Base-by-base conservation (phyloP, 1,140 invertebrate genomes). In the Bombus consobrinus region DNA sequence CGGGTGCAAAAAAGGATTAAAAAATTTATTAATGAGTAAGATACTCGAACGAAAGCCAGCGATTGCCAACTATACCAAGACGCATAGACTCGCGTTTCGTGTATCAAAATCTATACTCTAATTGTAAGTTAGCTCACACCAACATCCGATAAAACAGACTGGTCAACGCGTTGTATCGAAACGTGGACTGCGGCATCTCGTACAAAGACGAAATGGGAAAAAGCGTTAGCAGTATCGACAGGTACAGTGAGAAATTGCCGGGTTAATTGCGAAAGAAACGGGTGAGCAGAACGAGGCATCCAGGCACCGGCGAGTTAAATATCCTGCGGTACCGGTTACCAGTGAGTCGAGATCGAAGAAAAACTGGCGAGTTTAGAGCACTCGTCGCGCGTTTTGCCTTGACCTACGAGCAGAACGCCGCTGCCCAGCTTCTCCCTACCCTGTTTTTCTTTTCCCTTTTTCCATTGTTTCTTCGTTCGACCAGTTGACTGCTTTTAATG, bases 241-340 rank as follows among this genome's bases (percentile, higher is more conserved):
- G 80, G 32, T 37, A 72, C 87, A 84, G 88, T 89, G 88, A 89
- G 88, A 89, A 89, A 89, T 88, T 80, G 79, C 75, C 75, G 75
- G 75, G 83, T 89, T 89, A 89, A 89, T 89, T 78, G 76, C 59
- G 57, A 82, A 89, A 89, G 86, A 89, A 89, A 83, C 82, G 22
- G 25, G n/a, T 34, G 53, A 62, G 62, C 78, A 62, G 72, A 86
- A 43, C 79, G 73, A 59, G 79, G 64, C 79, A n/a, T 69, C 47
- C 74, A 80, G 75, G 66, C 83, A n/a, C 57, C 43, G 22, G 43
- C 71, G 75, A 89, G 85, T 76, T 83, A 89, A 87, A 86, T 87
- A 89, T 66, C 77, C 79, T 28, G 86, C 66, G 72, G 62, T 86
- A 86, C 68, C 59, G 78, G 79, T 86, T 86, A 41, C 53, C 66